Evolutionary conservation across 2,888 invertebrate species (phyloP), one percentile per base, ranked within the genome.

Genomic region (Digitonthophagus gazella): DNA sequence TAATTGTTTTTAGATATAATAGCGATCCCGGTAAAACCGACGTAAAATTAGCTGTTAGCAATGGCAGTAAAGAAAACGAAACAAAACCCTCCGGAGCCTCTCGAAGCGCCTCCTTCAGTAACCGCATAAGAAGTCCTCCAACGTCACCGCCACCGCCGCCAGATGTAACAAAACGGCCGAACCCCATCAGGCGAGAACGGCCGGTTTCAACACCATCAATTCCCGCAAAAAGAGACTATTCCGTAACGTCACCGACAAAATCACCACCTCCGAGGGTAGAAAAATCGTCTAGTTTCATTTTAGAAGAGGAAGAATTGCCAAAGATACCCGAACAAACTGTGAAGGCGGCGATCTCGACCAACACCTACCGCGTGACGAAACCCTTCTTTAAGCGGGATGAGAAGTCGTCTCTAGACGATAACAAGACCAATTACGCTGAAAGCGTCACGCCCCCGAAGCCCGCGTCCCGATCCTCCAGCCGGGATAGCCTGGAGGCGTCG

Each of bases 1-100:
- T 61, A 3, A 19, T 61, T 19, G 5, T 15, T 58, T 61, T 14
- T 20, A 61, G 61, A 16, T 86, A 86, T 71, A 87, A 88, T 75
- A 89, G 89, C 77, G 90, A 90, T 81, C 88, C 88, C 6, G 89
- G 88, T 80, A 87, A 86, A 71, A 85, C 85, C 19, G 85, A 89
- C 71, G 86, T 84, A 0, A 84, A 84, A 22, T 77, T 85, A 15
- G 85, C 83, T 64, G 83, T 84, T 67, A 84, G 83, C 68, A 83
- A 80, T 71, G 81, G 76, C 65, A 79, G 76, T 70, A 76, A 72
- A 58, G 77, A 78, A 14, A 68, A 57, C 61, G 77, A 77, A 61
- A 76, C 75, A 67, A 79, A 74, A 57, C 69, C 71, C 15, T 74
- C 76, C 14, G 79, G 80, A 20, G 84, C 84, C 0, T 83, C 82